Evolutionary conservation across 2,888 invertebrate species (phyloP), one percentile per base, ranked within the genome.

Genomic region (Camponotus fellah): DNA sequence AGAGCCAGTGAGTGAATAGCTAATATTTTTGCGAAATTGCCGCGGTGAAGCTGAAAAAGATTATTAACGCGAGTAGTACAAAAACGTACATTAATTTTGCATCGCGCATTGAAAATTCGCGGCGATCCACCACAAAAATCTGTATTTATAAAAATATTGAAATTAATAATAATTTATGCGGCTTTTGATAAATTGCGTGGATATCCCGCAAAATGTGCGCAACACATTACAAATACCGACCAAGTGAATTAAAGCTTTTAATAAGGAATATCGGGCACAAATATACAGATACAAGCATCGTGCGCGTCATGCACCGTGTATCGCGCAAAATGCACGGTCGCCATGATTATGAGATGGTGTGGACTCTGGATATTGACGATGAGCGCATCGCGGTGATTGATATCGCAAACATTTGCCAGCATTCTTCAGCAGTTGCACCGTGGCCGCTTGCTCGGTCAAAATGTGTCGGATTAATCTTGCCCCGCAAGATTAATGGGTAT

Each of bases 351-450:
- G 82, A 71, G 66, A 79, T 53, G 32, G 53, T 64, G 82, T 34
- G 46, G 40, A 60, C 71, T 77, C 69, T 0, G 56, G 12, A 80
- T 60, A 72, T 71, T 71, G 62, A 72, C 43, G 40, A 69, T 56
- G 62, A 56, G 34, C 71, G 53, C 56, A 81, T 72, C 82, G 53
- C 40, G 32, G 53, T 79, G 85, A 85, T 85, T 80, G 85, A 85
- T 85, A 68, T 69, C 60, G 80, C 65, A 85, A 85, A 85, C 83
- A 85, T 80, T 83, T 75, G 85, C 75, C 74, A 49, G 85, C 69
- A 75, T 85, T 85, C 85, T 83, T 85, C 68, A 60, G 26, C 65
- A 75, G 68, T 85, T 64, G 21, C 40, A 60, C 72, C 81, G 71
- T 6, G 14, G 74, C 56, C 69, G 74, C 74, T 69, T 43, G 79